Conservation (phyloP, 2,797 vertebrate species). For the Chrysolophus pictus region DNA sequence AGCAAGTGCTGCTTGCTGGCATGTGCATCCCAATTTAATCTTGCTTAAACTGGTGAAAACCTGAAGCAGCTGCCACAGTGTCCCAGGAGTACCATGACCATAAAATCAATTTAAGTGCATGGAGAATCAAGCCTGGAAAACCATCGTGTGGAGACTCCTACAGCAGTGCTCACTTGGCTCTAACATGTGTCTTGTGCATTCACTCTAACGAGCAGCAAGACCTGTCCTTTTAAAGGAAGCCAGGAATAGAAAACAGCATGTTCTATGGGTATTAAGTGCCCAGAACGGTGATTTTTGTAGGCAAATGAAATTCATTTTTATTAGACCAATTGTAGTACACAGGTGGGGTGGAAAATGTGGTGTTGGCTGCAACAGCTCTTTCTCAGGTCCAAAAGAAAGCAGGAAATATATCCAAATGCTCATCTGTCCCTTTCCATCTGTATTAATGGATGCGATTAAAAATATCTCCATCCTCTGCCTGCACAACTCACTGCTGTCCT, state of each 20-base stretch:
- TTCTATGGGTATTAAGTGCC: background rate
- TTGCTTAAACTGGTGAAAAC: conserved; percentile 2
- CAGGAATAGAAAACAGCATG: conserved; percentile 15
- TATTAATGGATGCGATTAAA: background rate
- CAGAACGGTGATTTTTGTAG: conserved; percentile 25
- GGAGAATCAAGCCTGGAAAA: conserved; percentile 30
- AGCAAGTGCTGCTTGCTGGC: background rate
- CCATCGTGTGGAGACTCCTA: background rate
- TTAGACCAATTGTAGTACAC: background rate
- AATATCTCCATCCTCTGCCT: background rate
- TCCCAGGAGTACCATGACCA: conserved; percentile 19
- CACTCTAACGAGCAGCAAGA: background rate
- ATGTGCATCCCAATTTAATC: background rate
- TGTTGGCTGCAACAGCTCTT: background rate
- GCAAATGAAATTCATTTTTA: conserved; percentile 38
- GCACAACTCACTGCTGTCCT: background rate
- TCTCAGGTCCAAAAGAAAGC: background rate
- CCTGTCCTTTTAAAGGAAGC: conserved; percentile 1
- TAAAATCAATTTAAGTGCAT: conserved; percentile 39
- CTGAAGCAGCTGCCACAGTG: conserved; percentile 26
- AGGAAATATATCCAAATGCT: background rate
- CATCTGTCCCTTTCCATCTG: background rate
- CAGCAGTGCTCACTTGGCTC: conserved; percentile 24
- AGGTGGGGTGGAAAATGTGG: background rate
- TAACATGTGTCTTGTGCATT: background rate